Evolutionary conservation across 2,113 vertebrate genomes (phyloP).

Genomic region (Candoia aspera): DNA sequence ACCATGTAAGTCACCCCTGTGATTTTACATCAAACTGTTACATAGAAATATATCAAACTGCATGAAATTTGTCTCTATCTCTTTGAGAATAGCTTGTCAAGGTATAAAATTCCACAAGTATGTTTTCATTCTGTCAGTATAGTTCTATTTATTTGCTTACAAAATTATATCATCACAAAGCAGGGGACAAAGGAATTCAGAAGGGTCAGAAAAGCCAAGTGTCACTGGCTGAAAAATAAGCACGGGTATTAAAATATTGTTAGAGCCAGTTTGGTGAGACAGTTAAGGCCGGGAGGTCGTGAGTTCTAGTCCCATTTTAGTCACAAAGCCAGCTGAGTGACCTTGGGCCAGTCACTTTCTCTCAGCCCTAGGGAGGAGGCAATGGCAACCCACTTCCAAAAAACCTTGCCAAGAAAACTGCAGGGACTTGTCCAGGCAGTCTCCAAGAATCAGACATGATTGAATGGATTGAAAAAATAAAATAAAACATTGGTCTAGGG

Average conservation of each 20-base stretch:
- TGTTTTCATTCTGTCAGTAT: neutral
- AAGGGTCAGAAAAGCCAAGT: neutral
- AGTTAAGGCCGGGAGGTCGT: no score
- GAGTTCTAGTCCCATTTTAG: no score
- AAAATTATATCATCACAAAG: neutral
- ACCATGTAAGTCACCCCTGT: rapidly evolving
- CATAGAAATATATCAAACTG: neutral
- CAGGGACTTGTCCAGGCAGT: no score
- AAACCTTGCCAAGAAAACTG: no score
- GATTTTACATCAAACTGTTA: neutral
- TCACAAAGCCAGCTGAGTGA: no score
- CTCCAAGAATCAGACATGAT: no score
- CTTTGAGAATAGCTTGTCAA: neutral
- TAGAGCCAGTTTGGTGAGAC: no score
- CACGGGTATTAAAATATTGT: neutral
- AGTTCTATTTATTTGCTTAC: neutral
- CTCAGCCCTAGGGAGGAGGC: no score
- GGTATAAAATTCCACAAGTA: neutral
- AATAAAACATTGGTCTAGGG: neutral
- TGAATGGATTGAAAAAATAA: no score
- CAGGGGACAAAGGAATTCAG: neutral
- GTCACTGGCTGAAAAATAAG: neutral
- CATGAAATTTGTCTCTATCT: neutral
- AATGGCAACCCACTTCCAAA: no score
- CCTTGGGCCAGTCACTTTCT: no score